Base-by-base conservation (phyloP, 30 jellyfish, hydroid and myxozoan genomes). In the Nemopilema nomurai region DNA sequence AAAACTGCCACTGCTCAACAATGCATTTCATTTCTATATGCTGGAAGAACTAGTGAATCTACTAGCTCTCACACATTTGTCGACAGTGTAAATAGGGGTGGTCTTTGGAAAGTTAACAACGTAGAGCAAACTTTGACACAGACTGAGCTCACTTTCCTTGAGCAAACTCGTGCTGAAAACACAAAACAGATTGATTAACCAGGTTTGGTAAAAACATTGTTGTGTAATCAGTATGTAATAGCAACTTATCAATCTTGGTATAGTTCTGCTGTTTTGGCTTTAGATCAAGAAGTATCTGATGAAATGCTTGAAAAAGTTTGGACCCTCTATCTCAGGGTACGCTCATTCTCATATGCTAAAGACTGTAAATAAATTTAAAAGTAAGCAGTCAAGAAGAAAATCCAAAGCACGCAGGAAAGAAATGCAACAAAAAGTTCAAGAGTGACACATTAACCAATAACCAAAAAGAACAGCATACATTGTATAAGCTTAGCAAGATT, bases 31-130 rank as follows among this genome's bases (percentile, higher is more conserved):
- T 31, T 71, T 28, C 67, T 71, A 23, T 63, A 26, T 13, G 81
- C 81, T 71, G 81, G 81, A 71, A 63, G 28, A 29, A 52, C 81
- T 16, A 71, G 28, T 71, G 31, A 29, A 71, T 71, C 52, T 28
- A 52, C 81, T 28, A 17, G 29, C 81, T 71, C 81, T 71, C 81
- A 29, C 62, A 29, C 67, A 28, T 27, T 71, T 71, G 81, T 71
- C 49, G 81, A 71, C 81, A 71, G 81, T 71, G 81, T 71, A 71
- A 71, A 71, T 71, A 28, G 81, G 64, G 81, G 81, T 71, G 63
- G 81, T 52, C 81, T 71, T 71, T 71, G 81, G 81, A 71, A 71
- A 13, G 81, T 71, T 26, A 71, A 24, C 81, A 71, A 71, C 28
- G 67, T 28, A 16, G 81, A 71, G 23, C 81, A 71, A 71, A 28